Conservation (phyloP, 2,797 vertebrate species). For the Petrocephalus sullivani region DNA sequence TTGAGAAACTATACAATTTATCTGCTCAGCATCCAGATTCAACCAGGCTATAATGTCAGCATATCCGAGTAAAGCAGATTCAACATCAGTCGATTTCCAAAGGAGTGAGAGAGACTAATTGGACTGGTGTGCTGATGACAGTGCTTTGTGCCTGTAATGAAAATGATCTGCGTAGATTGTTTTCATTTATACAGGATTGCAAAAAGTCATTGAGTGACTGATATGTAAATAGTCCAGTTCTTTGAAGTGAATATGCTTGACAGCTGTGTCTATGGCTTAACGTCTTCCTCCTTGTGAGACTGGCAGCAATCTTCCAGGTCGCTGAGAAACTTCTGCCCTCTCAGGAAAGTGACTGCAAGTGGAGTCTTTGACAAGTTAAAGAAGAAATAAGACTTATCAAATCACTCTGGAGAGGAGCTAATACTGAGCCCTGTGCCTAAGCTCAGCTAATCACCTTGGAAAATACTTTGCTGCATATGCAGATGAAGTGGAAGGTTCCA, state of each 20-base stretch:
- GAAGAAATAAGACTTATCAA: neutral
- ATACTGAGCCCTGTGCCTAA: neutral
- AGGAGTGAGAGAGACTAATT: neutral
- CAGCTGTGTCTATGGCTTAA: neutral
- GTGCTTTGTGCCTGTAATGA: neutral
- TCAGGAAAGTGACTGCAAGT: neutral
- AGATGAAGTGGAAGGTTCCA: neutral
- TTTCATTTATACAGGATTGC: conserved; percentile 2
- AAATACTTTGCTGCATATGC: neutral
- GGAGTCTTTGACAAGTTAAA: neutral
- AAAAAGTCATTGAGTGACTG: neutral
- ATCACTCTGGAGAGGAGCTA: neutral
- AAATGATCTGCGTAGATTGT: neutral
- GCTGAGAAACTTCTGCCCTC: neutral
- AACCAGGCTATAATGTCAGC: neutral
- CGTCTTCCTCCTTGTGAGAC: neutral
- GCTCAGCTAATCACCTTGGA: neutral
- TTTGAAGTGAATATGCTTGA: conserved; percentile 11
- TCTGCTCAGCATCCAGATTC: neutral
- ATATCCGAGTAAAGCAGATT: neutral
- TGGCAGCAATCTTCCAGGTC: neutral
- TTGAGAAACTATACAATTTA: neutral
- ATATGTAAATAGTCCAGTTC: neutral
- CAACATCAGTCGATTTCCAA: neutral
- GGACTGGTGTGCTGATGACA: neutral